Base-by-base conservation (phyloP, 2,797 vertebrate genomes). In the Gadopsis marmoratus region DNA sequence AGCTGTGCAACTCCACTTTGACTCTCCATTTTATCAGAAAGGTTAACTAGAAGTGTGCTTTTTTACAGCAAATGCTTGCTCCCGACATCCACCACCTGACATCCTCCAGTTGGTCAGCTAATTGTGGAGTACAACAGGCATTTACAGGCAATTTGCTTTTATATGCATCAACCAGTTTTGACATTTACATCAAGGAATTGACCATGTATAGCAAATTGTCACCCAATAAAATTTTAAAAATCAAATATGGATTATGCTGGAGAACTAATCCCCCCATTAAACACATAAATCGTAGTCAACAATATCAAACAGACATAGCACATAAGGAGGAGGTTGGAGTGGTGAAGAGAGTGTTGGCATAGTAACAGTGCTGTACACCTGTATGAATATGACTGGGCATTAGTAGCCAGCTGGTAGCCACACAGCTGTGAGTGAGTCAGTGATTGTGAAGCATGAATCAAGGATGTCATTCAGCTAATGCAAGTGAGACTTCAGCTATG, bases 141-240 rank as follows among this genome's bases (percentile, higher is more conserved):
- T 59, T 67, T n/a, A 65, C 53, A 48, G 21, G 29, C 16, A 48
- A 54, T 35, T 29, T 62, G 16, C 29, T 23, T 63, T 59, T 48
- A 14, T 58, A 3, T 33, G 26, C 4, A 0, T 50, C 19, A 31
- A 54, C 23, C 33, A 12, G 17, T 56, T 12, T 54, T 4, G 13
- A 35, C 5, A 23, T 47, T 61, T n/a, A 26, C 1, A 12, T 55
- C 31, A 71, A 41, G 33, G 50, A 67, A 60, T 17, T 47, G 5
- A 65, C 41, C 9, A 31, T 66, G 50, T 16, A 14, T 3, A 48
- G 17, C 23, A 33, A 23, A 56, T 37, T 19, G 33, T 67, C 33
- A 19, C 45, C 41, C 0, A 43, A 43, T 41, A 33, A 50, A 14
- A 68, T 5, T 65, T 66, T 58, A 6, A 26, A 19, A 53, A 51